A percentile compares a stretch with the other conserved stretches of the same genome.
Evolutionary conservation across 2,797 vertebrate genomes (phyloP).

Genomic region (Sciaenops ocellatus): DNA sequence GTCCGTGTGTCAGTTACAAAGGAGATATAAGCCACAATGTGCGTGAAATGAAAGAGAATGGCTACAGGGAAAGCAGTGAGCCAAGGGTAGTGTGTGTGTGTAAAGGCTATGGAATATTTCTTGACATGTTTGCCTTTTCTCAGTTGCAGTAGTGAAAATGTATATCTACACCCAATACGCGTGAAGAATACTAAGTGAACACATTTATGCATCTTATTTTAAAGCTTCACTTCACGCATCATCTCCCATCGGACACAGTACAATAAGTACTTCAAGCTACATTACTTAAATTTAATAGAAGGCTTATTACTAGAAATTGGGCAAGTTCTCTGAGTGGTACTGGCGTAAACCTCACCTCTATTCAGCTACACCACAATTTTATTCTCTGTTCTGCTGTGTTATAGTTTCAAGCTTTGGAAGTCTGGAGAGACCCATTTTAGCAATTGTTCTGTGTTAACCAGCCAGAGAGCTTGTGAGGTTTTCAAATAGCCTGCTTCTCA

Average conservation of each 20-base stretch:
- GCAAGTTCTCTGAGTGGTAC: slow-evolving; percentile 31
- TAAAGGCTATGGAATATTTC: slow-evolving; percentile 41
- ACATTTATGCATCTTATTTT: slow-evolving; percentile 57
- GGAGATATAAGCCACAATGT: slow-evolving; percentile 46
- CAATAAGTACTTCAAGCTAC: slow-evolving; percentile 68
- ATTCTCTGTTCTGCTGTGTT: slow-evolving; percentile 39
- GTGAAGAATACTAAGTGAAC: slow-evolving; percentile 49
- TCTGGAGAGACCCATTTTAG: slow-evolving; percentile 44
- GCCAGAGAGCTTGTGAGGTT: slow-evolving; percentile 36
- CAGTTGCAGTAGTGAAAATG: slow-evolving; percentile 34
- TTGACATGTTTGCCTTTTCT: slow-evolving; percentile 40
- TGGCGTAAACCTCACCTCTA: slow-evolving; percentile 20
- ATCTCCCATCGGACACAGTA: slow-evolving; percentile 42
- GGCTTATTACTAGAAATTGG: slow-evolving; percentile 58
- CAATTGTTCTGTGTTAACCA: slow-evolving; percentile 56
- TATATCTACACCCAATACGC: slow-evolving; percentile 13
- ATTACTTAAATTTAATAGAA: slow-evolving; percentile 67
- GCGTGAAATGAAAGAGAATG: slow-evolving; percentile 62
- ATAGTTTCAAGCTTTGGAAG: slow-evolving; percentile 32
- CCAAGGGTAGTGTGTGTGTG: slow-evolving; percentile 18
- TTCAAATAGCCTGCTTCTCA: slow-evolving; percentile 29
- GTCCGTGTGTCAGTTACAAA: slow-evolving; percentile 22
- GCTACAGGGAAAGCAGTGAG: slow-evolving; percentile 21
- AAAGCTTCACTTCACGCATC: slow-evolving; percentile 58
- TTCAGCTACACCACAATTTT: slow-evolving; percentile 38